phyloP scores from a whole-genome alignment of 2,888 invertebrate genomes.

The Melipona beecheii region DNA sequence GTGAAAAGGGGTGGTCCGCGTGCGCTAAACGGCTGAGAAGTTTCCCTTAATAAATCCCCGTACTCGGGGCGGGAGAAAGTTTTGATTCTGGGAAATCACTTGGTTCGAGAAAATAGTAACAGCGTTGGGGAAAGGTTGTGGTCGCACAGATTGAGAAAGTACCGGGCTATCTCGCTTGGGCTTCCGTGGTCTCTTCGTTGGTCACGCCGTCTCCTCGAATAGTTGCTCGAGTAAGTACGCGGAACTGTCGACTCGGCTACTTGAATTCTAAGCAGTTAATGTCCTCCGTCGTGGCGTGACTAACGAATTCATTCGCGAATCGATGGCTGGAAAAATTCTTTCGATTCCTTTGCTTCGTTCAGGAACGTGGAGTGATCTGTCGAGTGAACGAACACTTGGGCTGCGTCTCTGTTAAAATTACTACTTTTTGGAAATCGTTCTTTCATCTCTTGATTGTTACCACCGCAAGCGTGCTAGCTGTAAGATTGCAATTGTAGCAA shows the following conservation, averaged over 20 bases:
- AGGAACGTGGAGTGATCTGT: background rate
- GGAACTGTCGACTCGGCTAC: slow-evolving; percentile 41
- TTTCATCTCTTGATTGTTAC: too few relatives aligned
- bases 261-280: slow-evolving; percentile 65
- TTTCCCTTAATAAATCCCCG: slow-evolving; percentile 71
- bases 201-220: slow-evolving; percentile 43
- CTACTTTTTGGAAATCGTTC: too few relatives aligned
- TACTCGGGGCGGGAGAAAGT: slow-evolving; percentile 29
- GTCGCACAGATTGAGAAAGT: slow-evolving; percentile 23
- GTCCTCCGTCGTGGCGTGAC: slow-evolving; percentile 4
- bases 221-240: slow-evolving; percentile 59
- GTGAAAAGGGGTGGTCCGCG: background rate
- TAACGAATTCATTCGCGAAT: background rate
- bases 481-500: too few relatives aligned
- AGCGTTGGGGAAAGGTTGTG: slow-evolving; percentile 14
- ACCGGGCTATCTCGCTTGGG: slow-evolving; percentile 39
- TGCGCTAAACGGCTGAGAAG: slow-evolving; percentile 70
- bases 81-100: slow-evolving; percentile 62
- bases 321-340: background rate
- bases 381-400: too few relatives aligned
- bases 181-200: slow-evolving; percentile 56
- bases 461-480: too few relatives aligned
- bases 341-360: background rate
- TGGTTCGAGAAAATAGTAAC: slow-evolving; percentile 58
- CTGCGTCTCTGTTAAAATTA: too few relatives aligned